Conservation (phyloP, 2,888 invertebrate genomes). For the Neocrepidodera transversa region DNA sequence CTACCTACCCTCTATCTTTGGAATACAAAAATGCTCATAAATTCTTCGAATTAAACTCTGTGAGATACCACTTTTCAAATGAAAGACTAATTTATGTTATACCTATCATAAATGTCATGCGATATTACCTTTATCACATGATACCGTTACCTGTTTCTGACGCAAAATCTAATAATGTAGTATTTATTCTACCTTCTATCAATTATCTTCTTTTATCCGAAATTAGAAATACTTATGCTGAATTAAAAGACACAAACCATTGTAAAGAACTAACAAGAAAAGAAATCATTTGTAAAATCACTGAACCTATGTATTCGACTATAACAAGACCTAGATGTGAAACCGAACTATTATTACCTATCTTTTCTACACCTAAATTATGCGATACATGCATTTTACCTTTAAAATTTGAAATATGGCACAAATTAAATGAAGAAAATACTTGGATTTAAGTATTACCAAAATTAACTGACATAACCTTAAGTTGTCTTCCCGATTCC, state of each 20-base stretch:
- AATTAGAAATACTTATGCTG: slow-evolving; percentile 12
- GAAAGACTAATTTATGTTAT: slow-evolving; percentile 19
- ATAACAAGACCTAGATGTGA: slow-evolving; percentile 23
- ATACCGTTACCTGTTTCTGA: slow-evolving; percentile 20
- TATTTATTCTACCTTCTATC: slow-evolving; percentile 23
- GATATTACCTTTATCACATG: slow-evolving; percentile 15
- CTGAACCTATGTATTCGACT: slow-evolving; percentile 19
- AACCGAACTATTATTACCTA: slow-evolving; percentile 16
- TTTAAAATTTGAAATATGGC: slow-evolving; percentile 22
- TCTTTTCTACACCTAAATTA: background rate
- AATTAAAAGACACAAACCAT: slow-evolving; percentile 5
- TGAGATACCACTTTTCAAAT: slow-evolving; percentile 1
- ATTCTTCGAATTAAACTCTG: background rate
- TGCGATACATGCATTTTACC: slow-evolving; percentile 19
- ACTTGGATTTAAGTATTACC: slow-evolving; percentile 20
- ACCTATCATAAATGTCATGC: slow-evolving; percentile 9
- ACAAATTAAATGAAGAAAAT: slow-evolving; percentile 14
- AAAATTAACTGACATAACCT: slow-evolving; percentile 13
- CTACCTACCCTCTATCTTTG: slow-evolving; percentile 8
- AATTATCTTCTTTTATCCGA: slow-evolving; percentile 27
- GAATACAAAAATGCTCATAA: too few relatives aligned
- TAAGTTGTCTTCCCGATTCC: slow-evolving; percentile 5
- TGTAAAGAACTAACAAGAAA: slow-evolving; percentile 8
- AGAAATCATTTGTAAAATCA: slow-evolving; percentile 12
- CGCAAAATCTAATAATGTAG: background rate